phyloP scores from a whole-genome alignment of 1,140 invertebrate species.

The Nasonia longicornis region DNA sequence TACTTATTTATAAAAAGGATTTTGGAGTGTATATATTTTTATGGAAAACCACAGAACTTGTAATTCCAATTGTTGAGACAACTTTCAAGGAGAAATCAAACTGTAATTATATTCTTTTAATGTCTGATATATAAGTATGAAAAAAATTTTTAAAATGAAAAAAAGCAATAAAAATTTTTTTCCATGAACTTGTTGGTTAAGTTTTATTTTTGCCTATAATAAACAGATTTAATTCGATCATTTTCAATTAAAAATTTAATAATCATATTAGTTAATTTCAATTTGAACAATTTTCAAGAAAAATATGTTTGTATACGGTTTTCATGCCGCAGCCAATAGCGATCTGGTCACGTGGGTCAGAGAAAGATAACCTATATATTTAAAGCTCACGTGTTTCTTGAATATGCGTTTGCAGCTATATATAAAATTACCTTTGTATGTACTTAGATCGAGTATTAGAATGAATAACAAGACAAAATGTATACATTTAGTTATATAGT shows the following conservation, averaged over 20 bases:
- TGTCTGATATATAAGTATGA: not conserved
- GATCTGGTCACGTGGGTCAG: too few species aligned
- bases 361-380: too few species aligned
- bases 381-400: too few species aligned
- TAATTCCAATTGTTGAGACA: not conserved
- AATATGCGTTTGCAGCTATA: too few species aligned
- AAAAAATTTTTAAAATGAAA: not conserved
- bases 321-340: too few species aligned
- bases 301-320: too few species aligned
- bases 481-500: too few species aligned
- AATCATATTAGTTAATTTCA: too few species aligned
- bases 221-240: not conserved
- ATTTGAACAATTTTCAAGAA: too few species aligned
- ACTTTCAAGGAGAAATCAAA: not conserved
- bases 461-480: too few species aligned
- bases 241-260: not conserved
- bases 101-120: not conserved
- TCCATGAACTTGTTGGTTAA: not conserved
- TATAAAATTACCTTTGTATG: too few species aligned
- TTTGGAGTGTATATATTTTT: not conserved
- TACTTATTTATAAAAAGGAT: constrained; percentile 2
- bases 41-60: not conserved
- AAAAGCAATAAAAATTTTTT: not conserved
- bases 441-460: too few species aligned
- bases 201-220: not conserved